These are phyloP conservation scores for Scaptodrosophila latifasciaeformis DNA, from an alignment of 2,888 invertebrate species.

Conservation along the genomic window DNA sequence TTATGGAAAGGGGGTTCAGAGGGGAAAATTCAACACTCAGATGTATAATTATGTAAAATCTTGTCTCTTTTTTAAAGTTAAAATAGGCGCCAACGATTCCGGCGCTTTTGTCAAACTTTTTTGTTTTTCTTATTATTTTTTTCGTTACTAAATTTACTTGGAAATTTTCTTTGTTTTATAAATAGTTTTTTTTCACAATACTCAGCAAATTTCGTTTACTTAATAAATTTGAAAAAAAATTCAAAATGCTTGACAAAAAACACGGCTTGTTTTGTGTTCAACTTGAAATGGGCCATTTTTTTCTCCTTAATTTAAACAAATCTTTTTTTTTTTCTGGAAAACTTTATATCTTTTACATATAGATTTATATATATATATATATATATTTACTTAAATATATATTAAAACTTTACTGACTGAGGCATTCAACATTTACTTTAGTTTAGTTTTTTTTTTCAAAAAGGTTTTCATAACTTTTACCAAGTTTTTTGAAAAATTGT, in stretches of 20 bases:
- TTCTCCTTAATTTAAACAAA: too few species aligned
- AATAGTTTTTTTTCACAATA: conserved; percentile 26
- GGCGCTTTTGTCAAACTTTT: background rate
- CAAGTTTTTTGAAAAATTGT: conserved; percentile 18
- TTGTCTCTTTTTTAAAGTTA: conserved; percentile 23
- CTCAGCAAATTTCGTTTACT: conserved; percentile 40
- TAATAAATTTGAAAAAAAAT: conserved; percentile 20
- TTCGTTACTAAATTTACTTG: conserved; percentile 28
- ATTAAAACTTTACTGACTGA: conserved; percentile 46
- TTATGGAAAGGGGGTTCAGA: too few species aligned
- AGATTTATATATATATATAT: too few species aligned
- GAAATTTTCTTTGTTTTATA: conserved; percentile 21
- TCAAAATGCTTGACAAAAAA: conserved; percentile 45
- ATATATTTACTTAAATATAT: conserved; percentile 11
- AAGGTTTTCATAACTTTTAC: background rate
- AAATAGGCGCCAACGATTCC: conserved; percentile 10
- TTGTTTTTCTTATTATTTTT: conserved; percentile 1
- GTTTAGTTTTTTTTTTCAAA: too few species aligned
- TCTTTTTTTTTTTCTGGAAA: conserved; percentile 13
- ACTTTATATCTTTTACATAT: conserved; percentile 13
- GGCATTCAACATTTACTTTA: conserved; percentile 48
- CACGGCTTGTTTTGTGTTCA: too few species aligned
- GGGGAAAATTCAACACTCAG: conserved; percentile 60
- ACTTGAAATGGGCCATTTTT: too few species aligned
- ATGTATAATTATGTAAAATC: conserved; percentile 45